Evolutionary conservation across 2,797 vertebrate species (phyloP), one percentile per base, ranked within the genome.

Genomic region (Muscicapa striata): DNA sequence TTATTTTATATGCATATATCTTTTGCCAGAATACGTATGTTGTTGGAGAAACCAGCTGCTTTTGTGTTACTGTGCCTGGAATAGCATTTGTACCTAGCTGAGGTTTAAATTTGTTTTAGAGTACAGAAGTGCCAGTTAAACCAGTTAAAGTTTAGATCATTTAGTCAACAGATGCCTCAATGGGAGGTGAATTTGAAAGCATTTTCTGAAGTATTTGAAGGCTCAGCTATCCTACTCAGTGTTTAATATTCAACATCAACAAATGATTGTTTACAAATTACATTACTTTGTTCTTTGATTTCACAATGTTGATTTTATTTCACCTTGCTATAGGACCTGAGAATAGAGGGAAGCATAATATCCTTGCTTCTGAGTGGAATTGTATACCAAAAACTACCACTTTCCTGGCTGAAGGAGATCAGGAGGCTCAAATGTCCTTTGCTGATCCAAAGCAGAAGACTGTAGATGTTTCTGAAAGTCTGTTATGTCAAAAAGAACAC

Each of bases 301-400:
- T 91, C 76, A 87, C 64, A 51, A 48, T 52, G 32, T 70, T 89
- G 27, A 15, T 90, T 95, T 86, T 95, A 70, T 82, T 94, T 91
- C 76, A 74, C 41, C 18, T 4, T 73, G 48, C 97, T 97, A 55
- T 95, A 99, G 99, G 98, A 95, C 97, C 97, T 74, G 98, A 98
- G 90, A 97, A 96, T 14, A 98, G 98, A 97, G 97, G 96, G 73
- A 99, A 99, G 95, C 98, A 98, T 96, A 99, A 98, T 96, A 98
- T 98, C 94, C 98, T 98, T 95, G 97, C 98, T 75, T 98, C 99
- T 49, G 99, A 99, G 84, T 99, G 99, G 97, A 99, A 97, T 2
- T 98, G 97, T 90, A 89, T 98, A 96, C 97, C 98, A 61, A 99
- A 99, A 97, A 98, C 98, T 93, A 98, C 98, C n/a, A 98, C 98